Conservation (phyloP, 1,140 invertebrate genomes). For the Scaptodrosophila lebanonensis region DNA sequence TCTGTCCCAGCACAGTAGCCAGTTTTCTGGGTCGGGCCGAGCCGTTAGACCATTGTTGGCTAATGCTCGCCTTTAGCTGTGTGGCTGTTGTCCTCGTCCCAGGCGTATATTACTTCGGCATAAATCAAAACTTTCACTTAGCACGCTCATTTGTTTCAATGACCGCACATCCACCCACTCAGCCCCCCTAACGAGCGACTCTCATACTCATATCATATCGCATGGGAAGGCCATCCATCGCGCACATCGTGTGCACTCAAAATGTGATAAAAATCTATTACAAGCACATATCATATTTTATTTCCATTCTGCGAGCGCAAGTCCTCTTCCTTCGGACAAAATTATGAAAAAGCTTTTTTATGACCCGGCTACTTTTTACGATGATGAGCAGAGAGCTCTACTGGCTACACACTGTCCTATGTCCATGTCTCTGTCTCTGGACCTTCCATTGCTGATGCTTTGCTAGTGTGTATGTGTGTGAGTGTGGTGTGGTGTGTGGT, state of each 20-base stretch:
- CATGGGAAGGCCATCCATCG: not conserved
- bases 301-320: constrained; percentile 49
- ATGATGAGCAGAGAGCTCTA: constrained; percentile 43
- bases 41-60: not conserved
- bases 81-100: too few species aligned
- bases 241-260: constrained; percentile 32
- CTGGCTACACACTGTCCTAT: constrained; percentile 13
- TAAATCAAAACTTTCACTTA: constrained; percentile 76
- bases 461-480: not conserved
- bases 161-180: constrained; percentile 16
- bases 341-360: constrained; percentile 76
- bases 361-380: constrained; percentile 61
- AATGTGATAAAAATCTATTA: constrained; percentile 74
- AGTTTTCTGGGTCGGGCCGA: constrained; percentile 22
- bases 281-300: constrained; percentile 75
- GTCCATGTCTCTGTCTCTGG: constrained; percentile 14
- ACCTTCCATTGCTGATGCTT: too few species aligned
- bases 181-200: not conserved
- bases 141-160: constrained; percentile 74
- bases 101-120: constrained; percentile 68
- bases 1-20: constrained; percentile 1
- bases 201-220: not conserved
- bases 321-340: constrained; percentile 28
- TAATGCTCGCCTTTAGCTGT: constrained; percentile 3
- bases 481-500: not conserved